Percentiles rank a stretch among this genome's conserved stretches.
Evolutionary conservation across 2,888 invertebrate genomes (phyloP).

Genomic region (Drosophila picticornis): DNA sequence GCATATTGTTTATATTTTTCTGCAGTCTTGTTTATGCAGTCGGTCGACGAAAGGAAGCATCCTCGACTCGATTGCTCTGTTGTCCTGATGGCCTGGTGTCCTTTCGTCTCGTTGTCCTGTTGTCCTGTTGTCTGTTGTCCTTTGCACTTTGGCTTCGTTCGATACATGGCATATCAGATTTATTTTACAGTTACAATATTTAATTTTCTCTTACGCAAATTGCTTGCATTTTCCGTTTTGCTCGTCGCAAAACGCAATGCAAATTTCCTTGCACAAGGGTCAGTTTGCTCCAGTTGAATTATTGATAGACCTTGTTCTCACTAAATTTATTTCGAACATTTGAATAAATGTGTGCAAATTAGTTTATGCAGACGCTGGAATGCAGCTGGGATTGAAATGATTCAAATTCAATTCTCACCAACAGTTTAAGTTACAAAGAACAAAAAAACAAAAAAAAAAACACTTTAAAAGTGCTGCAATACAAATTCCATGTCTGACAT

Average conservation of each 20-base stretch:
- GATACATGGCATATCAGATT: slow-evolving; percentile 69
- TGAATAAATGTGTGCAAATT: slow-evolving; percentile 47
- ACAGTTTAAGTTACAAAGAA: slow-evolving; percentile 1
- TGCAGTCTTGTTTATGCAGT: slow-evolving; percentile 58
- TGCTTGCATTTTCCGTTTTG: slow-evolving; percentile 64
- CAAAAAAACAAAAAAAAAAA: neutral
- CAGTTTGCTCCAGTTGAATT: slow-evolving; percentile 32
- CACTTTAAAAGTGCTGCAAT: neutral
- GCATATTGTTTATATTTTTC: slow-evolving; percentile 75
- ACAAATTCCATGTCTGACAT: neutral
- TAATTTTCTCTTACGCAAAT: slow-evolving; percentile 76
- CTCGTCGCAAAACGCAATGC: slow-evolving; percentile 46
- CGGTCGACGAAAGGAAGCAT: slow-evolving; percentile 46
- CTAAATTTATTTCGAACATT: slow-evolving; percentile 47
- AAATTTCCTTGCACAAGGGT: slow-evolving; percentile 39
- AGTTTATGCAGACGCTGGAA: slow-evolving; percentile 28
- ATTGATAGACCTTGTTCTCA: slow-evolving; percentile 41
- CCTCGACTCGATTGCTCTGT: slow-evolving; percentile 42
- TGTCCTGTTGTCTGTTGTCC: slow-evolving; percentile 42
- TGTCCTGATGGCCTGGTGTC: slow-evolving; percentile 4
- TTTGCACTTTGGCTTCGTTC: slow-evolving; percentile 55
- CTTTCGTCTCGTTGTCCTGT: slow-evolving; percentile 10
- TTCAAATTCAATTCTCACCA: neutral
- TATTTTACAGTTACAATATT: slow-evolving; percentile 76
- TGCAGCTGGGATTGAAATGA: slow-evolving; percentile 31